These are phyloP conservation scores for Drosophila sordidula DNA, from an alignment of 2,888 invertebrate species.

Conservation along the genomic window DNA sequence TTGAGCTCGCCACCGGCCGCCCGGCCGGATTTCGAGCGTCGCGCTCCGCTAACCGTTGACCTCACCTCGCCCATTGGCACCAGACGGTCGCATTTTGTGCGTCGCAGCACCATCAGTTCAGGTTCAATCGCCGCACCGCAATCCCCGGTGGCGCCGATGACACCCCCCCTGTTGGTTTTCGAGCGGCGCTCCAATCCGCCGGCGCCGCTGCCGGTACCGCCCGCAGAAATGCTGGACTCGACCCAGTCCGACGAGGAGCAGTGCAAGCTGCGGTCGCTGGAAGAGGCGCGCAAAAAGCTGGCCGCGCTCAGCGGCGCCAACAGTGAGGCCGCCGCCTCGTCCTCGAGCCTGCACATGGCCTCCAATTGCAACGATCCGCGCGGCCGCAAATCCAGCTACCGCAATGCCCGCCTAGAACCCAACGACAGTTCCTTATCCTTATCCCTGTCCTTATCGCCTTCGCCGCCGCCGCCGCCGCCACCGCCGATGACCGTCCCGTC, in stretches of 20 bases:
- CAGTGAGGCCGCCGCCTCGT: background rate
- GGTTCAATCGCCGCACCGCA: background rate
- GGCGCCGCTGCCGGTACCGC: conserved; percentile 4
- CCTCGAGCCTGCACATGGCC: conserved; percentile 4
- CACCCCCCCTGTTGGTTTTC: background rate
- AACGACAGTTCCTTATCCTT: background rate
- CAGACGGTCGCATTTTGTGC: conserved; percentile 7
- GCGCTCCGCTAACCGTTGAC: background rate
- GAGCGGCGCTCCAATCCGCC: conserved; percentile 22
- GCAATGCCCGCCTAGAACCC: background rate
- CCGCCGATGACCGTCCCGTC: background rate
- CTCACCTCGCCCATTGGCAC: conserved; percentile 1
- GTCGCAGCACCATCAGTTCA: background rate
- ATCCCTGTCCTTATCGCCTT: background rate
- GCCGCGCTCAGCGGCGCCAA: conserved; percentile 31
- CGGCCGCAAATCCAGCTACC: conserved; percentile 19
- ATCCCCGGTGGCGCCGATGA: background rate
- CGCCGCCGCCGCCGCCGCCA: no score
- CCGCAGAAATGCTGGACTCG: background rate
- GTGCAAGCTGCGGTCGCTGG: conserved; percentile 6
- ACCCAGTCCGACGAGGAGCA: background rate
- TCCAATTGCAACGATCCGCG: conserved; percentile 49
- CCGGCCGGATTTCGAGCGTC: background rate
- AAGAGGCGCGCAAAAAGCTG: conserved; percentile 64
- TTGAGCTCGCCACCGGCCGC: background rate